Evolutionary conservation across 2,888 invertebrate genomes (phyloP), one percentile per base, ranked within the genome.

Genomic region (Xanthostigma xanthostigma): DNA sequence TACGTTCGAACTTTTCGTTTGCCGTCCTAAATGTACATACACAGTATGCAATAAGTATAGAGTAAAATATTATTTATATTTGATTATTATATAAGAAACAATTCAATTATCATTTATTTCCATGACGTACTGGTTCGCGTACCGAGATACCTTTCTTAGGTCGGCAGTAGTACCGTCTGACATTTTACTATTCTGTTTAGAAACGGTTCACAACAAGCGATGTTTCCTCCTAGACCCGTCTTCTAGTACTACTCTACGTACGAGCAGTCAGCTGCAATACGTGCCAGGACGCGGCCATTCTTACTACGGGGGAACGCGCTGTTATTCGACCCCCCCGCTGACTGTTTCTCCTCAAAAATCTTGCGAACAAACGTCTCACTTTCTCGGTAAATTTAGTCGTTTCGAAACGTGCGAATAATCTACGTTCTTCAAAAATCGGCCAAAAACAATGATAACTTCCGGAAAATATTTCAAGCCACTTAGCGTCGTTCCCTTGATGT

Each of bases 191-290:
- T 49, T 52, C 50, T 53, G 51, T 49, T 53, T 54, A 51, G 45
- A 53, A 53, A 53, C 56, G 56, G 56, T 56, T 57, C 57, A 58
- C 57, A 60, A 60, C 60, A 52, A 55, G 54, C 51, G 52, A 51
- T 55, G 49, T 53, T 55, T 56, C 53, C 58, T 57, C 53, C 59
- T 61, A 56, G 54, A 62, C 57, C 60, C 61, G 63, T 67, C 67
- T 65, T 36, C 12, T 37, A 42, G 48, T 68, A 69, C 68, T 64
- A 66, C 66, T 62, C 60, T 62, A 63, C 67, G 67, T 69, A 69
- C 65, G 64, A 56, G 61, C 58, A 67, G 68, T 70, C 70, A 70
- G 69, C 68, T 70, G 69, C 68, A 68, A 64, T 68, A 66, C 67
- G 67, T 63, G 66, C 64, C 60, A 61, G 61, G 63, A 57, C 60